Evolutionary conservation across 2,797 vertebrate species (phyloP), one percentile per base, ranked within the genome.

Genomic region (Hypotaenidia okinawae): DNA sequence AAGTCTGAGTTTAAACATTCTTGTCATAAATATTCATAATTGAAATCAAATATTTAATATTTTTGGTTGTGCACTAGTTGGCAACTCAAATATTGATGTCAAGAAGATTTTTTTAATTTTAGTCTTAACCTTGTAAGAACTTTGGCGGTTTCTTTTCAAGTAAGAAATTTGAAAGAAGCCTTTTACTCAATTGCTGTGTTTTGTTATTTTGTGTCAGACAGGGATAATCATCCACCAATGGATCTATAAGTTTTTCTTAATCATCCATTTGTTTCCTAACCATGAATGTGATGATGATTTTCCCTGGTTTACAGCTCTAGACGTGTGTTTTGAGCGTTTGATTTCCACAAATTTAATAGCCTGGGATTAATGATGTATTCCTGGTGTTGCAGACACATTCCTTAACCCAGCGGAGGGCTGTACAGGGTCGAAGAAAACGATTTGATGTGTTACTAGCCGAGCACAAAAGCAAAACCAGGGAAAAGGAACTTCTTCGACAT

Each of bases 351-450:
- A 57, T 83, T 35, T 74, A 49, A 79, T 79, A 86, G 69, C 16
- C 51, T 24, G 63, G 22, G 69, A 92, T 93, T 96, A 96, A 96
- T 96, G 80, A 94, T 95, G 93, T 89, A 78, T 95, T 89, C 33
- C n/a, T 87, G 92, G 54, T 49, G 96, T 91, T 97, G 23, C 97
- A 99, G 99, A 99, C 99, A 99, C 99, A 99, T 99, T 99, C 99
- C 99, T 99, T 99, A 99, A 99, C 98, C 98, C 99, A 99, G 98
- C 99, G 99, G 98, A 99, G 99, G 98, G 99, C 99, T 77, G 99
- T 99, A 97, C 98, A 98, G 96, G 99, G 99, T 97, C 98, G 99
- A 97, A 99, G 99, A 98, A 99, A 99, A 96, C 99, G 98, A 97
- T 99, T 99, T 94, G 99, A 99, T 97, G 98, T 98, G 73, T 98